phyloP scores from a whole-genome alignment of 2,888 invertebrate genomes.

The Archaeoteleia sp. region DNA sequence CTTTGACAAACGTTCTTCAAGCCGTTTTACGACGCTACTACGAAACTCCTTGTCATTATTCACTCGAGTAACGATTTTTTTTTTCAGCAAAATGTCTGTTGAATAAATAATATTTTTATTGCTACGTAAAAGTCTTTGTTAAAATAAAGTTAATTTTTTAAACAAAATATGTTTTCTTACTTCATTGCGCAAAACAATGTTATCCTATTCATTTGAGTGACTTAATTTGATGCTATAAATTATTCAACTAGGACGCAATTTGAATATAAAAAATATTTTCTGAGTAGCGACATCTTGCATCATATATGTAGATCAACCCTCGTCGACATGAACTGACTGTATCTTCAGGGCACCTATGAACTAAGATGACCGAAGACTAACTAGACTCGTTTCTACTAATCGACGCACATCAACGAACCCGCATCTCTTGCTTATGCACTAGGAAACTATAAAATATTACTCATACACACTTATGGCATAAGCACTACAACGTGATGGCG shows the following conservation, averaged over 20 bases:
- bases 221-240: too few species aligned
- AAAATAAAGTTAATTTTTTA: too few species aligned
- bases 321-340: constrained; percentile 39
- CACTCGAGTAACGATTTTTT: constrained; percentile 2
- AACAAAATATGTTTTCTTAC: too few species aligned
- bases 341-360: constrained; percentile 44
- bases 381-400: constrained; percentile 54
- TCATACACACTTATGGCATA: constrained; percentile 33
- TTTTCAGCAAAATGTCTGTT: constrained; percentile 17
- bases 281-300: background rate
- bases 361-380: constrained; percentile 47
- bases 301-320: constrained; percentile 46
- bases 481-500: constrained; percentile 29
- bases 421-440: constrained; percentile 45
- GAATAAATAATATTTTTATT: constrained; percentile 14
- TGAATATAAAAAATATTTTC: too few species aligned
- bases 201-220: too few species aligned
- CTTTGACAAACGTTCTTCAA: constrained; percentile 15
- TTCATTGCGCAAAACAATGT: too few species aligned
- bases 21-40: constrained; percentile 22
- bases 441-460: constrained; percentile 52
- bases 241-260: too few species aligned
- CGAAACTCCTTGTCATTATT: constrained; percentile 27
- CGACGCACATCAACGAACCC: constrained; percentile 46
- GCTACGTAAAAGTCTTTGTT: constrained; percentile 19